phyloP scores from a whole-genome alignment of 2,797 vertebrate species.

The Catharus ustulatus region DNA sequence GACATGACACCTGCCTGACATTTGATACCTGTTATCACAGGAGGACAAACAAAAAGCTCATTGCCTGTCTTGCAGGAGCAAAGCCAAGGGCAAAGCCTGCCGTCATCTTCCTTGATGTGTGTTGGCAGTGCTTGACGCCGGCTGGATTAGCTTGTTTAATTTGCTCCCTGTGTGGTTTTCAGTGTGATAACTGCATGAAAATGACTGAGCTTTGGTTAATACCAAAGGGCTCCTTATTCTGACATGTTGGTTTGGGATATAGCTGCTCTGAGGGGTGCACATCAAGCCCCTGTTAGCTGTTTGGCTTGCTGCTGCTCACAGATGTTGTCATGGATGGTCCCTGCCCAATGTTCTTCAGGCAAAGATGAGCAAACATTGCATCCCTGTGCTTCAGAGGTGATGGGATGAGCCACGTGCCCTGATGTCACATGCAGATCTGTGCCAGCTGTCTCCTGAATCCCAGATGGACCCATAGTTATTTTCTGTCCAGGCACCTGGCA shows the following conservation, averaged over 20 bases:
- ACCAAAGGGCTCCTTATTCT: background rate
- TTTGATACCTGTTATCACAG: background rate
- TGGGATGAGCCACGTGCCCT: background rate
- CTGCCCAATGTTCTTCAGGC: background rate
- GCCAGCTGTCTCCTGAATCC: background rate
- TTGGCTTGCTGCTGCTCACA: background rate
- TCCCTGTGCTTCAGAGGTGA: background rate
- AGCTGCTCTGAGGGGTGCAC: background rate
- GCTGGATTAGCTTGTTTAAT: constrained; percentile 42
- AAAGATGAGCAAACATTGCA: background rate
- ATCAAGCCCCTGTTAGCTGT: background rate
- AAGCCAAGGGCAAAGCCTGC: constrained; percentile 38
- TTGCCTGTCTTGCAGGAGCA: background rate
- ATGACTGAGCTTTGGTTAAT: background rate
- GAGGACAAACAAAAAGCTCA: background rate
- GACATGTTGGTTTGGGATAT: background rate
- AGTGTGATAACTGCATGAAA: background rate
- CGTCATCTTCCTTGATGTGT: background rate
- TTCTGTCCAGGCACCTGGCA: background rate
- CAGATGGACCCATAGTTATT: background rate
- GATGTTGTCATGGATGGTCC: background rate
- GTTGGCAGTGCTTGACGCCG: background rate
- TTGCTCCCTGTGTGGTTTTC: background rate
- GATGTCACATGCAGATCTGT: background rate
- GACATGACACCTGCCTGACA: background rate